Conservation (phyloP, 1,140 invertebrate species). For the Dermatophagoides farinae region DNA sequence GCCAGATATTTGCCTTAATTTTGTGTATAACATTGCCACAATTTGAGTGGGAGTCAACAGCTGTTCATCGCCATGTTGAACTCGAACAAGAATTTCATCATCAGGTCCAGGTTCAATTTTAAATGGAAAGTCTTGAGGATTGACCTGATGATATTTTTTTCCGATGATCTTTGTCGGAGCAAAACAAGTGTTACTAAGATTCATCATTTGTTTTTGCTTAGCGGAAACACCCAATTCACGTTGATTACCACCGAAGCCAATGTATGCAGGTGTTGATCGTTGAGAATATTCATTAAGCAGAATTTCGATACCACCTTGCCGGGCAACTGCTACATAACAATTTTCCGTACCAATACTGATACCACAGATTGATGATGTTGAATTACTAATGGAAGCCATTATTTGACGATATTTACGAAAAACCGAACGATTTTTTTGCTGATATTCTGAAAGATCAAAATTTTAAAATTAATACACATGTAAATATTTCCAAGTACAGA, state of each 20-base stretch:
- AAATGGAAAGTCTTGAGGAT: slow-evolving; percentile 54
- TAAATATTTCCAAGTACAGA: background rate
- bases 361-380: slow-evolving; percentile 7
- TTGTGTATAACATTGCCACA: slow-evolving; percentile 87
- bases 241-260: slow-evolving; percentile 77
- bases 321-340: slow-evolving; percentile 15
- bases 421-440: background rate
- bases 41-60: slow-evolving; percentile 87
- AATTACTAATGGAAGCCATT: background rate
- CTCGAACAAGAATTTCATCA: slow-evolving; percentile 29
- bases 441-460: background rate
- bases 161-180: slow-evolving; percentile 82
- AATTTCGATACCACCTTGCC: slow-evolving; percentile 16
- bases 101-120: slow-evolving; percentile 28
- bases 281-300: slow-evolving; percentile 17
- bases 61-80: slow-evolving; percentile 65
- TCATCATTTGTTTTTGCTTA: slow-evolving; percentile 88
- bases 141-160: slow-evolving; percentile 43
- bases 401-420: slow-evolving; percentile 1
- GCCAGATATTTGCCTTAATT: slow-evolving; percentile 71
- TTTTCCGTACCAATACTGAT: slow-evolving; percentile 18
- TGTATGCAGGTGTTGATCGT: slow-evolving; percentile 37
- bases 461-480: background rate
- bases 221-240: slow-evolving; percentile 83
- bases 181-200: slow-evolving; percentile 87